A percentile compares a stretch with the other conserved stretches of the same genome.
These are phyloP conservation scores for Euborellia annulipes DNA, from an alignment of 1,140 invertebrate species.

Conservation along the genomic window DNA sequence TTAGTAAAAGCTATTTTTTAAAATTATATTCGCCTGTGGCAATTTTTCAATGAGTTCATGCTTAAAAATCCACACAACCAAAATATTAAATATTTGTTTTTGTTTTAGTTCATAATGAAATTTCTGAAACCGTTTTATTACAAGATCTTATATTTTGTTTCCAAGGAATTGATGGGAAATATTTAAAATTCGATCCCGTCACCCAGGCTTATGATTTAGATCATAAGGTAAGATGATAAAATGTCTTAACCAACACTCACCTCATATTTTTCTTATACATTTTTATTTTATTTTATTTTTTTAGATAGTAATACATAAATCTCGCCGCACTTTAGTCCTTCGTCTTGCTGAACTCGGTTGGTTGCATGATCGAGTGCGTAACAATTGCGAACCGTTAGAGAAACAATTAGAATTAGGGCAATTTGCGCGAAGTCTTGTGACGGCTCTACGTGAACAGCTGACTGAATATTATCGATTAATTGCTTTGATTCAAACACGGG, in stretches of 20 bases:
- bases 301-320: conserved; percentile 20
- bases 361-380: conserved; percentile 61
- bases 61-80: no score
- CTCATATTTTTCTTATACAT: no score
- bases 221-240: conserved; percentile 3
- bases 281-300: no score
- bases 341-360: conserved; percentile 73
- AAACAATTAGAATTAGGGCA: conserved; percentile 39
- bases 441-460: conserved; percentile 69
- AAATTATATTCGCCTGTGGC: no score
- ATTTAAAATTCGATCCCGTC: conserved; percentile 47
- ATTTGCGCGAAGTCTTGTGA: conserved; percentile 71
- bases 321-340: conserved; percentile 35
- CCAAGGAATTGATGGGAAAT: conserved; percentile 64
- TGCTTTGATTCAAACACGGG: conserved; percentile 70
- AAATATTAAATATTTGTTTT: no score
- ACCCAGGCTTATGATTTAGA: conserved; percentile 33
- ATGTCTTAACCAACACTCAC: no score
- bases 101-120: conserved; percentile 7
- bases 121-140: conserved; percentile 37
- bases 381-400: conserved; percentile 42
- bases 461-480: conserved; percentile 76
- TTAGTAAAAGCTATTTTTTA: no score
- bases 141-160: conserved; percentile 67
- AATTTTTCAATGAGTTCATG: no score